phyloP scores from a whole-genome alignment of 2,797 vertebrate genomes.

The Molossus alvarezi region DNA sequence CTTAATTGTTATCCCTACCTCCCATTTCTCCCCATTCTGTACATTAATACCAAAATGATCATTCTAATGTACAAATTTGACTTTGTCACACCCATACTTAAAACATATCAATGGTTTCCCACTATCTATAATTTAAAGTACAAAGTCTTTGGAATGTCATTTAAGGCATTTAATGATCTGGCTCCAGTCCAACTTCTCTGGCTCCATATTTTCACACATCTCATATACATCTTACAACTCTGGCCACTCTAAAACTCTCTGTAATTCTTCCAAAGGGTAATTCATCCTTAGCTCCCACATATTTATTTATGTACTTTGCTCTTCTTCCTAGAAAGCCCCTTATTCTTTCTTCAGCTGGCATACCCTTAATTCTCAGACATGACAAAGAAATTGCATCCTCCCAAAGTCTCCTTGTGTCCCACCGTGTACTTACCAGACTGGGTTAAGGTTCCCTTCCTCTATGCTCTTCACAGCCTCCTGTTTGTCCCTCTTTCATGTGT shows the following conservation, averaged over 20 bases:
- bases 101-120: background rate
- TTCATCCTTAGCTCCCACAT: background rate
- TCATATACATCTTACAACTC: background rate
- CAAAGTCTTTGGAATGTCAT: conserved; percentile 34
- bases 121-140: conserved; percentile 48
- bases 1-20: conserved; percentile 20
- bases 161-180: background rate
- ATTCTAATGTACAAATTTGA: conserved; percentile 24
- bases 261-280: background rate
- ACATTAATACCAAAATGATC: conserved; percentile 32
- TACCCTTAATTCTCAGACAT: background rate
- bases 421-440: background rate
- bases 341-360: conserved; percentile 2
- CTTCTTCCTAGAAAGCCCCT: conserved; percentile 13
- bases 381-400: conserved; percentile 20
- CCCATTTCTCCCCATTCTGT: background rate
- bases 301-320: background rate
- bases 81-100: conserved; percentile 17
- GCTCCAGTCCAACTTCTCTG: background rate
- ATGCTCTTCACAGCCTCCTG: background rate
- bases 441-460: background rate
- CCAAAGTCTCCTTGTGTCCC: background rate
- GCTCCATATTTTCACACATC: conserved; percentile 33
- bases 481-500: background rate
- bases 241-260: background rate